Conservation (phyloP, 2,888 invertebrate species). For the Drosophila nr. perissopoda region DNA sequence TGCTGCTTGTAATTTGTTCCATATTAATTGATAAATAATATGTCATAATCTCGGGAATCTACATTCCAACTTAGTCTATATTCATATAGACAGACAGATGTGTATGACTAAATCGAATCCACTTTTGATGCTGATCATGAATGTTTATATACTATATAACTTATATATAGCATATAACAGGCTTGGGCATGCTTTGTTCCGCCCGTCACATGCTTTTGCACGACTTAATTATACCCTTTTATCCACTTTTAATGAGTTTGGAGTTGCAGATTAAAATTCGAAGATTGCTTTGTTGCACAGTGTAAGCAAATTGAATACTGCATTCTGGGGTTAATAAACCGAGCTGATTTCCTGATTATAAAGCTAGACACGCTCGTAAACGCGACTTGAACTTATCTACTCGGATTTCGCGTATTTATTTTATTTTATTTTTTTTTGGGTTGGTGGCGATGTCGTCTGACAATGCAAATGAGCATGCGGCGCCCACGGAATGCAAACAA, state of each 20-base stretch:
- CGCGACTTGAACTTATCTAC: conserved; percentile 20
- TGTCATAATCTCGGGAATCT: background rate
- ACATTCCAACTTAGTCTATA: background rate
- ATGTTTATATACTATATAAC: too few species aligned
- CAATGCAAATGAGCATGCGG: conserved; percentile 23
- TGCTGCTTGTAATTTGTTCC: too few species aligned
- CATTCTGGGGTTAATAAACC: conserved; percentile 35
- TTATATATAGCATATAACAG: background rate
- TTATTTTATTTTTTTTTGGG: conserved; percentile 1
- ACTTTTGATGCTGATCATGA: background rate
- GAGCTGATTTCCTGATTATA: conserved; percentile 26
- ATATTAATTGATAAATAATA: background rate
- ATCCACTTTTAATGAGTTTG: background rate
- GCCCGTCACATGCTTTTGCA: background rate
- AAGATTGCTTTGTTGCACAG: conserved; percentile 10
- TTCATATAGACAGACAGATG: background rate
- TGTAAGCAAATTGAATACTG: conserved; percentile 1
- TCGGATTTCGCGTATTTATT: conserved; percentile 5
- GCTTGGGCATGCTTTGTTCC: background rate
- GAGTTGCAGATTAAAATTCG: background rate
- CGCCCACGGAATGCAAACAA: conserved; percentile 39
- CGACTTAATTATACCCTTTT: background rate
- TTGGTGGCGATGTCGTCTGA: conserved; percentile 2
- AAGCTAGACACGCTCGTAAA: conserved; percentile 17
- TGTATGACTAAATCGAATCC: background rate